A percentile compares a stretch with the other conserved stretches of the same genome.
Conservation (phyloP, 2,888 invertebrate genomes). For the Agonopterix alstromeriana region DNA sequence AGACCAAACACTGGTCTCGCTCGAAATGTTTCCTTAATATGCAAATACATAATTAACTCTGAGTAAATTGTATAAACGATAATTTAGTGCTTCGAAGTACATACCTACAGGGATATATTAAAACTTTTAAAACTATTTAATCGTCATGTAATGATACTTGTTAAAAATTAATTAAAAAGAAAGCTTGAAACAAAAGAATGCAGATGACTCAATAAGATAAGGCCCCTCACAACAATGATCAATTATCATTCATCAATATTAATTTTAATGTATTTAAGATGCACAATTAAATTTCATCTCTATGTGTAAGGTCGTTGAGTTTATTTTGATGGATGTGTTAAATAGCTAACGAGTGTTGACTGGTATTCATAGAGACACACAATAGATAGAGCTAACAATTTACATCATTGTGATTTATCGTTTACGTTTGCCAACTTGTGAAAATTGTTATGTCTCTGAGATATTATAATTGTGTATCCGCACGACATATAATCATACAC, state of each 20-base stretch:
- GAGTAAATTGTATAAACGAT: neutral
- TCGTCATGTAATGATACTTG: slow-evolving; percentile 1
- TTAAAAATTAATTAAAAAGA: slow-evolving; percentile 10
- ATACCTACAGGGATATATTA: too few species aligned
- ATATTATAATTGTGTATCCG: too few species aligned
- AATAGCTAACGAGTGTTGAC: slow-evolving; percentile 10
- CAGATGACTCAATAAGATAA: slow-evolving; percentile 24
- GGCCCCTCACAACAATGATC: slow-evolving; percentile 22
- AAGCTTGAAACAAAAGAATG: slow-evolving; percentile 18
- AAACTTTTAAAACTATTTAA: too few species aligned
- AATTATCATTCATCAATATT: slow-evolving; percentile 27
- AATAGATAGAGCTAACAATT: slow-evolving; percentile 13
- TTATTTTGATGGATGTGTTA: slow-evolving; percentile 4
- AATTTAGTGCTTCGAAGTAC: too few species aligned
- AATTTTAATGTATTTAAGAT: slow-evolving; percentile 16
- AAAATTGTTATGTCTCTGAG: neutral
- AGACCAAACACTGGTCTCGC: slow-evolving; percentile 34
- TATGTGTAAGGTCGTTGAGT: slow-evolving; percentile 7
- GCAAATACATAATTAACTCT: slow-evolving; percentile 17
- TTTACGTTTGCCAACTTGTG: slow-evolving; percentile 8
- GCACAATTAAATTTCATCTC: slow-evolving; percentile 3
- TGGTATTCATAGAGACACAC: slow-evolving; percentile 11
- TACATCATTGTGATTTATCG: slow-evolving; percentile 12
- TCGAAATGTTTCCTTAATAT: slow-evolving; percentile 38
- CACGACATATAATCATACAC: too few species aligned